phyloP scores from a whole-genome alignment of 2,888 invertebrate genomes.

The Agrotis clavis region DNA sequence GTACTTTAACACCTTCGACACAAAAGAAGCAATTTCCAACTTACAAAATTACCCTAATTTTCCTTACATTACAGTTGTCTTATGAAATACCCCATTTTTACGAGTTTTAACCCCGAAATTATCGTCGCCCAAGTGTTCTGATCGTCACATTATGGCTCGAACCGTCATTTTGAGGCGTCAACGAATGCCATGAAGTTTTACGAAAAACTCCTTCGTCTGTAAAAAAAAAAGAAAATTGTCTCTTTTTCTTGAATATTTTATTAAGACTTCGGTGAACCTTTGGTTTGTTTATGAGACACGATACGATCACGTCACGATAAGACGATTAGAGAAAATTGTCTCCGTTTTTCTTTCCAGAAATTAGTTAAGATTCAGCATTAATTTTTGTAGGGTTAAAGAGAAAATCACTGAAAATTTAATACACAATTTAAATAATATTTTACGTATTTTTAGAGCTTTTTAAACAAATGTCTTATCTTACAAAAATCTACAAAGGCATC shows the following conservation, averaged over 20 bases:
- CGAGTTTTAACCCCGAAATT: conserved; percentile 61
- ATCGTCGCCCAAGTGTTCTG: conserved; percentile 64
- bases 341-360: no score
- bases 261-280: conserved; percentile 42
- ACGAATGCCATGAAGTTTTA: conserved; percentile 50
- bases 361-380: no score
- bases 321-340: no score
- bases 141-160: conserved; percentile 62
- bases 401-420: no score
- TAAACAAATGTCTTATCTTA: not conserved
- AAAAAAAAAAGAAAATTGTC: conserved; percentile 52
- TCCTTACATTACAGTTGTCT: conserved; percentile 62
- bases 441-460: not conserved
- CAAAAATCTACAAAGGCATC: not conserved
- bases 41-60: conserved; percentile 61
- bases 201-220: conserved; percentile 39
- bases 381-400: no score
- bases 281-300: conserved; percentile 32
- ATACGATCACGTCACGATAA: conserved; percentile 50
- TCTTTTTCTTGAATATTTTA: conserved; percentile 62
- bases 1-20: conserved; percentile 52
- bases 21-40: conserved; percentile 54
- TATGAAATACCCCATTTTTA: conserved; percentile 67
- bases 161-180: conserved; percentile 60
- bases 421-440: no score